Evolutionary conservation across 2,113 vertebrate genomes (phyloP), one percentile per base, ranked within the genome.

Genomic region (Leucopsar rothschildi): DNA sequence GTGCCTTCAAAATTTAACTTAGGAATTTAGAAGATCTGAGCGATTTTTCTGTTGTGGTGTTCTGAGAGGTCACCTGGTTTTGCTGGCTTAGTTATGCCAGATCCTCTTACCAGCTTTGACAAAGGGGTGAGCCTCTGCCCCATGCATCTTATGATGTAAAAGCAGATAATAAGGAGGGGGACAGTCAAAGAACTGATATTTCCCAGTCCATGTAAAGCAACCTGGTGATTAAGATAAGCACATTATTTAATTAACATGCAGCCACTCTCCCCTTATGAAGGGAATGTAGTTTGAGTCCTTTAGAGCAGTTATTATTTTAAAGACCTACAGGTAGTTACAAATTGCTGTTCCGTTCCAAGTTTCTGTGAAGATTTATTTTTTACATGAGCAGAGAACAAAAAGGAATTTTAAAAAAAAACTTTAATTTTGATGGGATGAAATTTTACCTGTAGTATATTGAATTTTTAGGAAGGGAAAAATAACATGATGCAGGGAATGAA

Each of bases 41-140:
- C 39, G 82, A 31, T 44, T 78, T 85, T 86, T 84, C 68, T 80
- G 1, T 49, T 45, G 11, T 29, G 35, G 47, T 68, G 4, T 64
- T 88, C 20, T 33, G 55, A 83, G 55, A 83, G 86, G 59, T 42
- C 37, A 6, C 3, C 3, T 0, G 3, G 11, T 68, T 94, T 81
- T 88, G 31, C 65, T 60, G 92, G 57, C 40, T 52, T 68, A 71
- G 28, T 89, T 76, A 25, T 64, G 64, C 60, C 49, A 86, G 65
- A 80, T 92, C 49, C 56, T 82, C 21, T 93, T 82, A 86, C 63
- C 31, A 40, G 53, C 92, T 85, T 79, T 71, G 53, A 52, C 69
- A 49, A 49, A 61, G 40, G 33, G n/a, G 50, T 0, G 1, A 63
- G 83, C 44, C 59, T 83, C 31, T 94, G 72, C 44, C 42, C 71